Evolutionary conservation across 2,113 vertebrate species (phyloP).

Genomic region (Nothocercus nigrocapillus): DNA sequence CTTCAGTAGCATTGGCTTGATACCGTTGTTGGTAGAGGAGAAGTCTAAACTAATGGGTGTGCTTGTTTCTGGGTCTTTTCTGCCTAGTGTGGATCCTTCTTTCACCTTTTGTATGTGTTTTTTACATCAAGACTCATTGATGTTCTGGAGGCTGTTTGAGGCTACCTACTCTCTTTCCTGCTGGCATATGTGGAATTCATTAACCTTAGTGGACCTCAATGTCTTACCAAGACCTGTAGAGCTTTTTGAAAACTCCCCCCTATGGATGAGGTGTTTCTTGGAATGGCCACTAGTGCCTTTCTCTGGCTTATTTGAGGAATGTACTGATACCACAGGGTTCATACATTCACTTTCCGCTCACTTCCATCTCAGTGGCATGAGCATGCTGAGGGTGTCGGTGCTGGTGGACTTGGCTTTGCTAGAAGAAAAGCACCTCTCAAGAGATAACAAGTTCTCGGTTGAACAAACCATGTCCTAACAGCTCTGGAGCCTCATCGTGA

Average conservation of each 20-base stretch:
- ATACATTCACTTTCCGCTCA: not conserved
- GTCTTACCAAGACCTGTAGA: not conserved
- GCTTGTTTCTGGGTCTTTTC: not conserved
- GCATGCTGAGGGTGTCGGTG: not conserved
- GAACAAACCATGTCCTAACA: conserved; percentile 19
- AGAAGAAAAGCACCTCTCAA: not conserved
- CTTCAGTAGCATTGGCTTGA: rapidly evolving
- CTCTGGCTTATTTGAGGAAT: not conserved
- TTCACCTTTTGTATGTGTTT: not conserved
- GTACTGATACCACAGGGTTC: not conserved
- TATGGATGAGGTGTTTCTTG: not conserved
- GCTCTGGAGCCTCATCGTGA: conserved; percentile 3
- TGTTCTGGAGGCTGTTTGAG: not conserved
- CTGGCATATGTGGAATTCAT: not conserved
- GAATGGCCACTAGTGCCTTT: not conserved
- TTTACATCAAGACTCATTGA: not conserved
- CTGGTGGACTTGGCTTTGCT: not conserved
- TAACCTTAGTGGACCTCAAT: not conserved
- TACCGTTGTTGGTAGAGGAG: not conserved
- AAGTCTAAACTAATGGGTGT: not conserved
- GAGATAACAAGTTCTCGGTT: not conserved
- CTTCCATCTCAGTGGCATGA: not conserved
- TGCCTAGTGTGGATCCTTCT: not conserved
- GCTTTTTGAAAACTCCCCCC: not conserved
- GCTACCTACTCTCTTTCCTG: not conserved